Conservation (phyloP, 2,113 vertebrate genomes). For the Hyla sarda region DNA sequence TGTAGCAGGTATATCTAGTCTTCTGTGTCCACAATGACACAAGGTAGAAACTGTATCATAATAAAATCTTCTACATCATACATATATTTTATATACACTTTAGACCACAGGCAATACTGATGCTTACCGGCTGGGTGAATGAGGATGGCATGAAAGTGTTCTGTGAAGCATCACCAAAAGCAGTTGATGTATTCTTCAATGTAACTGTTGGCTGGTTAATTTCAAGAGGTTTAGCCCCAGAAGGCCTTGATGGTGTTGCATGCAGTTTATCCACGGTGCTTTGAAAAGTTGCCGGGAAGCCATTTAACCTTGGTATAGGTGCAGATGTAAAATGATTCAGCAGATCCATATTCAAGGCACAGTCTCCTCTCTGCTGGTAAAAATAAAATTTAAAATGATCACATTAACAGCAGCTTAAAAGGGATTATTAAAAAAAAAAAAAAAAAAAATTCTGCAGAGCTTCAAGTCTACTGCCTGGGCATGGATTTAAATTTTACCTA, state of each 20-base stretch:
- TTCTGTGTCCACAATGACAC: too few relatives aligned
- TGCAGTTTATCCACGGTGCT: conserved; percentile 76
- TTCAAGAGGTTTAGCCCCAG: conserved; percentile 72
- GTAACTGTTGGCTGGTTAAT: conserved; percentile 80
- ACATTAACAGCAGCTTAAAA: too few relatives aligned
- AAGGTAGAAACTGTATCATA: too few relatives aligned
- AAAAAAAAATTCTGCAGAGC: too few relatives aligned
- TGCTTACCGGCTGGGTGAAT: conserved; percentile 71
- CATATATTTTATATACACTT: too few relatives aligned
- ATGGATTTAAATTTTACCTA: too few relatives aligned
- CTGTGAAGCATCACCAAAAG: conserved; percentile 67
- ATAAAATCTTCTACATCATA: too few relatives aligned
- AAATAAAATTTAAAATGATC: conserved; percentile 25
- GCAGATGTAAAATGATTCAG: conserved; percentile 91
- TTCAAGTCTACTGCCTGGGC: too few relatives aligned
- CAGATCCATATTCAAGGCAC: conserved; percentile 87
- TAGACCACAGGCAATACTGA: too few relatives aligned
- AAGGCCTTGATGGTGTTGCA: conserved; percentile 65
- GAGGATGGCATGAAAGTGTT: conserved; percentile 78
- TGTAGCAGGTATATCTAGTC: too few relatives aligned
- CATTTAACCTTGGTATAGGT: conserved; percentile 88
- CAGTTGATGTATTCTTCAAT: conserved; percentile 75
- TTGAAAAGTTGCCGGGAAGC: conserved; percentile 82
- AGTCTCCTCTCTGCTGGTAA: conserved; percentile 85
- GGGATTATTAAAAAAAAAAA: too few relatives aligned